Evolutionary conservation across 2,888 invertebrate genomes (phyloP).

Genomic region (Plusia festucae): DNA sequence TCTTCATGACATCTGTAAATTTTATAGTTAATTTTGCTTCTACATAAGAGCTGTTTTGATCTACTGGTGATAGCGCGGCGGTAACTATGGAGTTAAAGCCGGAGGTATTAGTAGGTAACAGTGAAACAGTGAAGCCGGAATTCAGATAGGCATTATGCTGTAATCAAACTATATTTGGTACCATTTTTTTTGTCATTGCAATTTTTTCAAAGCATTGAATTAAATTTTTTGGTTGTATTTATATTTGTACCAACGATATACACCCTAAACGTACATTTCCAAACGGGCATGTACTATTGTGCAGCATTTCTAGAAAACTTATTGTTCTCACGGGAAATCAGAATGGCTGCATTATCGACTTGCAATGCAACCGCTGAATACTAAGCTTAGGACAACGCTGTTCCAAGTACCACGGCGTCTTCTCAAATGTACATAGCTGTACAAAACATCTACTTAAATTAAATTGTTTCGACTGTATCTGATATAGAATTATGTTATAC

Average conservation of each 20-base stretch:
- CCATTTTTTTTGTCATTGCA: background rate
- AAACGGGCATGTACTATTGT: constrained; percentile 35
- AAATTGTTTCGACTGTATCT: constrained; percentile 40
- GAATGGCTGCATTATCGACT: constrained; percentile 58
- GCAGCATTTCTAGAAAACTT: constrained; percentile 52
- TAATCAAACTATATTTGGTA: background rate
- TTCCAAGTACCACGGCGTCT: constrained; percentile 19
- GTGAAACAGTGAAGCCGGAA: too few relatives aligned
- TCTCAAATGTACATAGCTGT: constrained; percentile 8
- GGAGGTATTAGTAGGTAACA: background rate
- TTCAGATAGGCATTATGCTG: background rate
- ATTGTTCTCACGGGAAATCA: constrained; percentile 61
- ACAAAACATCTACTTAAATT: constrained; percentile 32
- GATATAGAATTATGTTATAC: constrained; percentile 40
- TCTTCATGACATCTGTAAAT: background rate
- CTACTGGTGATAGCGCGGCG: background rate
- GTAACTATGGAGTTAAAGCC: background rate
- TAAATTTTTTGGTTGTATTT: background rate
- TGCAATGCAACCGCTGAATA: constrained; percentile 52
- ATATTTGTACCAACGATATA: background rate
- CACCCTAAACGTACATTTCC: constrained; percentile 18
- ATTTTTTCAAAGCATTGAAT: background rate
- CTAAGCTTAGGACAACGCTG: constrained; percentile 44
- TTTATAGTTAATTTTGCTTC: constrained; percentile 4
- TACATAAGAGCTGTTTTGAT: background rate